Base-by-base conservation (phyloP, 2,113 vertebrate species). In the Phaethornis superciliosus region DNA sequence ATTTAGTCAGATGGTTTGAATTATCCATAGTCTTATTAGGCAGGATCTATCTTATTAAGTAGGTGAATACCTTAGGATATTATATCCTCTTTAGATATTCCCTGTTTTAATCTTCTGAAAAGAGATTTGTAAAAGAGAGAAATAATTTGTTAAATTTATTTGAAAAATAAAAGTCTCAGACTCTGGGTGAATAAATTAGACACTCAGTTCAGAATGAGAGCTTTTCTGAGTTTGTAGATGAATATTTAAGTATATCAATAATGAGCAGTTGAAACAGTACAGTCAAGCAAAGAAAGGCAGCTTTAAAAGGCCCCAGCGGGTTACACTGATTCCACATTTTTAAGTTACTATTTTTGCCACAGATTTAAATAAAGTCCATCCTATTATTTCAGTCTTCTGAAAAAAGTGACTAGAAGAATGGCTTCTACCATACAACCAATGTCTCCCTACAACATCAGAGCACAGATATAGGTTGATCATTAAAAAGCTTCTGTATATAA, bases 81-180 rank as follows among this genome's bases (percentile, higher is more conserved):
- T 89, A 62, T 32, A 74, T 62, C 55, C 69, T 86, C 72, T 84
- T 89, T 68, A 84, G 47, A 76, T 88, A 92, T 62, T 81, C 47
- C n/a, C 42, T 84, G 22, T 88, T 92, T 52, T 52, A 96, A 95
- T 94, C 72, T 83, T 88, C 62, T 86, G 81, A 82, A 91, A 94
- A 79, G 23, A 11, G 28, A 80, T 93, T 93, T 92, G 47, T 82
- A 60, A 90, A 24, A 75, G 28, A 74, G 33, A 87, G 27, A 92
- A 83, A 82, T 21, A 12, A 62, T 78, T 84, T 64, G 33, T 84
- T 81, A 85, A 85, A 83, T 70, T 92, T 78, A 46, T 40, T 88
- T 69, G 49, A 63, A 76, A 88, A 85, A 64, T 33, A 58, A 18
- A 84, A 75, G 7, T 56, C 62, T 82, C 44, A 42, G 37, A 51